A percentile compares a stretch with the other conserved stretches of the same genome.
These are phyloP conservation scores for Choloepus didactylus DNA, from an alignment of 2,797 vertebrate species.

Conservation along the genomic window DNA sequence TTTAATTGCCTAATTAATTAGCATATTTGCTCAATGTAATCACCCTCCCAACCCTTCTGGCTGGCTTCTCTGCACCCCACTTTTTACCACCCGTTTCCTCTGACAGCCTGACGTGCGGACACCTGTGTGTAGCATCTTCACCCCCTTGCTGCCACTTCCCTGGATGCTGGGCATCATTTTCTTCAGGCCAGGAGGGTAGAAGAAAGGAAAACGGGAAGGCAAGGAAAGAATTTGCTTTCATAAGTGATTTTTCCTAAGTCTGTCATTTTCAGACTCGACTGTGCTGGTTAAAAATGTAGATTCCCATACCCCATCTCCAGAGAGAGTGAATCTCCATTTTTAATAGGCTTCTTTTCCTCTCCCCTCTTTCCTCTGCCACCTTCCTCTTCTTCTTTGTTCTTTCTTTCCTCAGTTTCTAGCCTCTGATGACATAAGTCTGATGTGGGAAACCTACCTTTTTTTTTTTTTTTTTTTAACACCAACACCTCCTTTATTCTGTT, in stretches of 20 bases:
- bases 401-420: not conserved
- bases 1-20: not conserved
- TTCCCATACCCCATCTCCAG: not conserved
- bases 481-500: not conserved
- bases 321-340: not conserved
- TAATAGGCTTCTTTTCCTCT: not conserved
- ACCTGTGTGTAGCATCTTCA: accelerated
- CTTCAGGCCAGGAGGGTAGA: not conserved
- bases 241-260: not conserved
- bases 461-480: not conserved
- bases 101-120: accelerated
- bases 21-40: not conserved
- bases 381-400: too few relatives aligned
- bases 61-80: not conserved
- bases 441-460: not conserved
- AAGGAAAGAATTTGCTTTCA: not conserved
- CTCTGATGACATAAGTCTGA: not conserved
- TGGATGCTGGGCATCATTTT: not conserved
- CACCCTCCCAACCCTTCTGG: not conserved
- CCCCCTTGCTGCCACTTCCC: not conserved
- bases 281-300: not conserved
- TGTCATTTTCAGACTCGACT: not conserved
- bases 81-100: accelerated
- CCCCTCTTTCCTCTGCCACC: not conserved
- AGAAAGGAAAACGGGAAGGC: not conserved